A percentile compares a stretch with the other conserved stretches of the same genome.
Conservation (phyloP, 1,140 invertebrate species). For the Portunus trituberculatus region DNA sequence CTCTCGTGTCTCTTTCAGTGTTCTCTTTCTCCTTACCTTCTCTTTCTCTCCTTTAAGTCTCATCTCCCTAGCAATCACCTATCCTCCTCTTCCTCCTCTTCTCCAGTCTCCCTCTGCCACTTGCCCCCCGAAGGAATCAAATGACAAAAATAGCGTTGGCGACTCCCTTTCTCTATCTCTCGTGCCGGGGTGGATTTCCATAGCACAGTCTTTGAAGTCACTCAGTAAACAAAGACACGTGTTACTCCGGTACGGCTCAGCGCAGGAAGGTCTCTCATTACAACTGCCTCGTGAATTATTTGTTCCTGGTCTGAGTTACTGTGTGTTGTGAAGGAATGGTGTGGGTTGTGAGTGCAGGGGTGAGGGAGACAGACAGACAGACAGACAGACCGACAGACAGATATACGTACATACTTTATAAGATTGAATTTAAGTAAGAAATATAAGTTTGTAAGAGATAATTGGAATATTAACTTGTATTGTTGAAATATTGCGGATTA, state of each 20-base stretch:
- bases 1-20: neutral
- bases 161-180: neutral
- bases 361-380: conserved; percentile 40
- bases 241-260: neutral
- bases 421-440: no score
- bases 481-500: no score
- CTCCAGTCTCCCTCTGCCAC: neutral
- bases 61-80: no score
- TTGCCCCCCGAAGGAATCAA: neutral
- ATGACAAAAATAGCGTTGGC: neutral
- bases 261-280: neutral
- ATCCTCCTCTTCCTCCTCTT: neutral
- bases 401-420: no score
- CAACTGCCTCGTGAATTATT: neutral
- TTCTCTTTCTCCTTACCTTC: neutral
- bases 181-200: neutral
- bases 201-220: neutral
- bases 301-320: neutral
- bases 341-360: no score
- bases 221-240: neutral
- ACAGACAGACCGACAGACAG: conserved; percentile 27
- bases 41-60: neutral
- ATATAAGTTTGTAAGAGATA: no score
- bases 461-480: no score
- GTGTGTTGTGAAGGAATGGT: neutral